A percentile compares a stretch with the other conserved stretches of the same genome.
These are phyloP conservation scores for Leucoraja ocellata DNA, from an alignment of 2,797 vertebrate species.

Conservation along the genomic window DNA sequence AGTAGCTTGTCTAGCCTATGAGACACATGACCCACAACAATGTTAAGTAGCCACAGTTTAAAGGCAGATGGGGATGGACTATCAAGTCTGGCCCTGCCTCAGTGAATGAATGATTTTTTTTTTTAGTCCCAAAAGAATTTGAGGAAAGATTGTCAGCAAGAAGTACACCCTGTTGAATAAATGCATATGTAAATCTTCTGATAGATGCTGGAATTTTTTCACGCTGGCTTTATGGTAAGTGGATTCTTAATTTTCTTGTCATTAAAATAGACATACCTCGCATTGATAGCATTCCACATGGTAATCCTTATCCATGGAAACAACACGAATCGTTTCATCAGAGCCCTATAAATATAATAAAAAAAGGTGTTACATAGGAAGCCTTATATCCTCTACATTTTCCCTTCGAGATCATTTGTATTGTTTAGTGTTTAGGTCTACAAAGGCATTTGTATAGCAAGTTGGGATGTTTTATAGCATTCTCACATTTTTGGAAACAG, in stretches of 20 bases:
- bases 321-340: slow-evolving; percentile 90
- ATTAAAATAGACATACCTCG: slow-evolving; percentile 64
- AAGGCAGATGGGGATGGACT: no score
- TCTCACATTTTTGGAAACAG: no score
- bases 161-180: not conserved
- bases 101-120: no score
- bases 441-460: not conserved
- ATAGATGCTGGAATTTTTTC: not conserved
- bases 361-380: not conserved
- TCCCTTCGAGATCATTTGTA: no score
- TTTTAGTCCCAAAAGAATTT: no score
- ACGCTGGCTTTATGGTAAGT: not conserved
- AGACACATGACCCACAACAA: no score
- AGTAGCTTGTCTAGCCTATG: no score
- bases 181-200: not conserved
- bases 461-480: not conserved
- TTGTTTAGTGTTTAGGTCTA: not conserved
- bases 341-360: slow-evolving; percentile 66
- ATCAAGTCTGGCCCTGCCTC: no score
- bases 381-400: not conserved
- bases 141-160: no score
- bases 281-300: slow-evolving; percentile 92
- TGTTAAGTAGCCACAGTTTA: no score
- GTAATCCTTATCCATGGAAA: slow-evolving; percentile 95
- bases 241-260: not conserved